These are phyloP conservation scores for Thamnophis elegans DNA, from an alignment of 2,797 vertebrate genomes.

Conservation along the genomic window DNA sequence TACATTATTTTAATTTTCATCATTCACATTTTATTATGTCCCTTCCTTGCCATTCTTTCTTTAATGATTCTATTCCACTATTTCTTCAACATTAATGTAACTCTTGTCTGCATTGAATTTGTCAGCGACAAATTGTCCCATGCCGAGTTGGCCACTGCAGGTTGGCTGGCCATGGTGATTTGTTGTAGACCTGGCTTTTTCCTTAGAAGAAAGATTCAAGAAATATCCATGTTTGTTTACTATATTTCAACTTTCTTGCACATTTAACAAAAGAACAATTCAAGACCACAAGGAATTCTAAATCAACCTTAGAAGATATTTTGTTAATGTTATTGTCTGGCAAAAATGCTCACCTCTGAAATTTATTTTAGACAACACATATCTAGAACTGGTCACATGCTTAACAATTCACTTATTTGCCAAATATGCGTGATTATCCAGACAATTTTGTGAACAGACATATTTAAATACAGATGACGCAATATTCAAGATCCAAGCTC, in stretches of 20 bases:
- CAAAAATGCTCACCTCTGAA: neutral
- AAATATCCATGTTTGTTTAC: neutral
- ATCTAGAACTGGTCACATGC: neutral
- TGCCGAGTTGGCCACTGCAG: too few species aligned
- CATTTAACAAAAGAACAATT: neutral
- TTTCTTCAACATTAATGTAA: neutral
- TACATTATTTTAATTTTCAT: neutral
- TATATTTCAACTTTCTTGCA: neutral
- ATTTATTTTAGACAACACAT: neutral
- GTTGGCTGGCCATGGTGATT: too few species aligned
- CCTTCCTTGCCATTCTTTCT: neutral
- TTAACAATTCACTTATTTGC: neutral
- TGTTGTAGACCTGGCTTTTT: neutral
- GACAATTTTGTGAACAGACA: neutral
- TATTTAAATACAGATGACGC: neutral
- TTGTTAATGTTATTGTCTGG: neutral
- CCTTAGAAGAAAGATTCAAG: neutral
- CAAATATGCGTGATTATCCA: neutral
- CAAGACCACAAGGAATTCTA: neutral
- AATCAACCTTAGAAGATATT: neutral
- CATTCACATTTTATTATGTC: neutral
- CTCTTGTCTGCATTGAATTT: neutral
- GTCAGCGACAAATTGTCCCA: too few species aligned
- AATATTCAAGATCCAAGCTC: neutral
- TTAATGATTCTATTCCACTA: neutral